Base-by-base conservation (phyloP, 2,113 vertebrate species). In the Cololabis saira region DNA sequence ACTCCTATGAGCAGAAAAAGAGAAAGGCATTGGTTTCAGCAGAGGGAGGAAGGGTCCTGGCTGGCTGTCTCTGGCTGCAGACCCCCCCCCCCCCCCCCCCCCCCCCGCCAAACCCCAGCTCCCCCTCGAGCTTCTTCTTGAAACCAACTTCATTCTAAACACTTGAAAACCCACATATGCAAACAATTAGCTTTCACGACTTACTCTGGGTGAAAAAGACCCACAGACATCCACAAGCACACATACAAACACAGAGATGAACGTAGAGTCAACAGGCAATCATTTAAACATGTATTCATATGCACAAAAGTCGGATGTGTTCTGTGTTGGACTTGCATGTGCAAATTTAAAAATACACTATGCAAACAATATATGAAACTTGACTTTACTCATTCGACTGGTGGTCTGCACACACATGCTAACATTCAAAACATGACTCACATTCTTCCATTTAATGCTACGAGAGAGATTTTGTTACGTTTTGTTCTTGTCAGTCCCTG, bases 151-250 rank as follows among this genome's bases (percentile, higher is more conserved):
- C 75, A 84, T 91, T 89, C 73, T 86, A 90, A 91, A 92, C 86
- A 89, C 88, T 90, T 91, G 76, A 89, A 91, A 91, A 90, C 87
- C 71, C 90, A 92, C 92, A 93, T 92, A 83, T 93, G 92, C 71
- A 91, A 92, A 75, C 83, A 89, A 91, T 93, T 93, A 91, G 53
- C 81, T 83, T 90, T 91, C 88, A 88, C 81, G 81, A 83, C 83
- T 81, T 67, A 74, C 71, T 78, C 67, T 88, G 79, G 78, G 87
- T 78, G 76, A 86, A 80, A 88, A 71, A 71, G 61, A 81, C 65
- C 49, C 76, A 56, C 72, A 83, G 56, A 74, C 64, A 67, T 73
- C 41, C 63, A 82, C 61, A 67, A 53, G 22, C 61, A 67, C 55
- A 66, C 42, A 57, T 58, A 72, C 40, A 54, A 56, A 66, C 50